Conservation (phyloP, 1,140 invertebrate species). For the Drosophila sulfurigaster region DNA sequence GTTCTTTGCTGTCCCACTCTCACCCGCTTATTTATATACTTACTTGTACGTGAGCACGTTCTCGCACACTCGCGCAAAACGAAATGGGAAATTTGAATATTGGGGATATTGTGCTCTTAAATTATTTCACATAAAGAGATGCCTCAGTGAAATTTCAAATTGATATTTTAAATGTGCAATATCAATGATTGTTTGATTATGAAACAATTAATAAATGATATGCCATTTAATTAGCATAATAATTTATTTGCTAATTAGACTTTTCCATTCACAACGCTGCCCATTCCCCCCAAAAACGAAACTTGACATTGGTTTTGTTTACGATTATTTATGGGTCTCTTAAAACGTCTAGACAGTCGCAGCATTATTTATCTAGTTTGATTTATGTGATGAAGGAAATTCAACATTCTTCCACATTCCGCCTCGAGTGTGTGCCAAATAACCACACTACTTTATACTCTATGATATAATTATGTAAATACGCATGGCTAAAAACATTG, state of each 20-base stretch:
- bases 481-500: slow-evolving; percentile 34
- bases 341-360: slow-evolving; percentile 45
- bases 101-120: slow-evolving; percentile 17
- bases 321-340: slow-evolving; percentile 53
- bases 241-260: slow-evolving; percentile 1
- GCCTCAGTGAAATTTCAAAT: not conserved
- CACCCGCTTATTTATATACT: not conserved
- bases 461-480: slow-evolving; percentile 76
- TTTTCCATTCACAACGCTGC: not conserved
- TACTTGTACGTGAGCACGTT: not conserved
- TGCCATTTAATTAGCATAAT: slow-evolving; percentile 9
- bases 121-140: not conserved
- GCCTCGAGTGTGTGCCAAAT: slow-evolving; percentile 12
- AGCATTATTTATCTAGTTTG: slow-evolving; percentile 41
- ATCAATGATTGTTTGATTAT: not conserved
- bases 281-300: not conserved
- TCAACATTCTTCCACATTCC: slow-evolving; percentile 52
- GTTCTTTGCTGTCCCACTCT: slow-evolving; percentile 28
- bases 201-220: slow-evolving; percentile 5
- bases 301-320: slow-evolving; percentile 28
- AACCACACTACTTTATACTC: slow-evolving; percentile 29
- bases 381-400: slow-evolving; percentile 55
- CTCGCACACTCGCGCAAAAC: not conserved
- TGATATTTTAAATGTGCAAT: not conserved
- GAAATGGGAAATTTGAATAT: slow-evolving; percentile 22